Conservation (phyloP, 2,113 vertebrate species). For the Melospiza georgiana region DNA sequence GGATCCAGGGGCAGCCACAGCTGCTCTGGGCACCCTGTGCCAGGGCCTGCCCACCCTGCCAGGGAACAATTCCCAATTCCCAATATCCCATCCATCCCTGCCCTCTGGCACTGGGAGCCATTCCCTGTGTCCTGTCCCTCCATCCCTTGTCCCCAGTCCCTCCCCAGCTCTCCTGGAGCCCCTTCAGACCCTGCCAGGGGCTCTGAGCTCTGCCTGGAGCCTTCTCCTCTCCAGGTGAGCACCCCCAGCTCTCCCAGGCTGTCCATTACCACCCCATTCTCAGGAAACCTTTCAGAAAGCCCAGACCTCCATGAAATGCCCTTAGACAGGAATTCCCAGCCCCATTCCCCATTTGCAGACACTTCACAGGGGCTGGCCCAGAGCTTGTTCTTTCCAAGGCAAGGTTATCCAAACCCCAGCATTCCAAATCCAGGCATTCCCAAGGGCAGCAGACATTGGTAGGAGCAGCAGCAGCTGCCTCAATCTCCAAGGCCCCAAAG, state of each 20-base stretch:
- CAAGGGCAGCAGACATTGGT: not conserved
- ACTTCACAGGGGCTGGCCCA: not conserved
- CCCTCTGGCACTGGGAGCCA: no score
- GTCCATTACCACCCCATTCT: not conserved
- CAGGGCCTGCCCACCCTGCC: not conserved
- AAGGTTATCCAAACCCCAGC: not conserved
- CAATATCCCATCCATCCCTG: not conserved
- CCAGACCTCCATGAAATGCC: not conserved
- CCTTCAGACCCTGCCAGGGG: not conserved
- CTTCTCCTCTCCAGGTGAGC: not conserved
- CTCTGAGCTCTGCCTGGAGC: not conserved
- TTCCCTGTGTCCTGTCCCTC: not conserved
- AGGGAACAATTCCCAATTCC: not conserved
- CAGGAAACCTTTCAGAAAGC: not conserved
- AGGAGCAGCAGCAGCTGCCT: not conserved
- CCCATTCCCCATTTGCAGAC: not conserved
- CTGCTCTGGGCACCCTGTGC: not conserved
- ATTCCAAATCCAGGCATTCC: not conserved
- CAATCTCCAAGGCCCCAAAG: not conserved
- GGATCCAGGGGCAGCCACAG: not conserved
- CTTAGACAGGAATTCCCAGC: not conserved
- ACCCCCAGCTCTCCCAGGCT: not conserved
- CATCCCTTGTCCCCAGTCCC: not conserved
- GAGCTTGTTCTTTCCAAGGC: not conserved
- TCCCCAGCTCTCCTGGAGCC: not conserved